phyloP scores from a whole-genome alignment of 2,888 invertebrate species.

The Phaedon cochleariae region DNA sequence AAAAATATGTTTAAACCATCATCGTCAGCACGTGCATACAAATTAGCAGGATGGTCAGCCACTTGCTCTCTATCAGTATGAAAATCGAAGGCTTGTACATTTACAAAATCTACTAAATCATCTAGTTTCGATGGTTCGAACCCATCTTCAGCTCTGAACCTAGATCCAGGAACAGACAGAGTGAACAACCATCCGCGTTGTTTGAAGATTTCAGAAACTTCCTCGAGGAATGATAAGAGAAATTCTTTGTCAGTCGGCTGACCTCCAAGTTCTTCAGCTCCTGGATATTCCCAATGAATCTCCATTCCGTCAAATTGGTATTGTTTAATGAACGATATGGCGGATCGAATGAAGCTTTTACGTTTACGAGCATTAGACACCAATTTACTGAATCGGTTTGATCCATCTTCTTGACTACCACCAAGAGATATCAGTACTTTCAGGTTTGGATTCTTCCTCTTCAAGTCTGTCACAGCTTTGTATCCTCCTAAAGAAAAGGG shows the following conservation, averaged over 20 bases:
- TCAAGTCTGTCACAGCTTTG: conserved; percentile 73
- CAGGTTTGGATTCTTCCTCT: conserved; percentile 71
- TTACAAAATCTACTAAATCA: conserved; percentile 72
- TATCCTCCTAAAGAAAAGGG: conserved; percentile 70
- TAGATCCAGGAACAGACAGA: conserved; percentile 68
- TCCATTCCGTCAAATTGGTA: conserved; percentile 85
- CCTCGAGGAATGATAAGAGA: conserved; percentile 63
- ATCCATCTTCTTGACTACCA: conserved; percentile 69
- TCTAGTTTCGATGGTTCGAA: conserved; percentile 71
- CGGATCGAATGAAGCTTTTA: conserved; percentile 70
- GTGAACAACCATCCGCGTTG: conserved; percentile 57
- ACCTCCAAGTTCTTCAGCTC: conserved; percentile 62
- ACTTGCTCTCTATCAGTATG: conserved; percentile 61
- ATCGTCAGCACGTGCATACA: conserved; percentile 63
- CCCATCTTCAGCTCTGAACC: conserved; percentile 72
- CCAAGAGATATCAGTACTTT: conserved; percentile 79
- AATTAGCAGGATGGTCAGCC: conserved; percentile 65
- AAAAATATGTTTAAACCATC: conserved; percentile 65
- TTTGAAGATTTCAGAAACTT: conserved; percentile 69
- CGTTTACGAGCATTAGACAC: conserved; percentile 67
- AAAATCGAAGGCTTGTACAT: conserved; percentile 74
- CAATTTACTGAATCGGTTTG: conserved; percentile 71
- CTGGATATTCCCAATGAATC: conserved; percentile 81
- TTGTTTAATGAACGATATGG: conserved; percentile 70
- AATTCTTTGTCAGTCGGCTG: conserved; percentile 62